Evolutionary conservation across 2,888 invertebrate genomes (phyloP), one percentile per base, ranked within the genome.

Genomic region (Rhaphigaster nebulosa): DNA sequence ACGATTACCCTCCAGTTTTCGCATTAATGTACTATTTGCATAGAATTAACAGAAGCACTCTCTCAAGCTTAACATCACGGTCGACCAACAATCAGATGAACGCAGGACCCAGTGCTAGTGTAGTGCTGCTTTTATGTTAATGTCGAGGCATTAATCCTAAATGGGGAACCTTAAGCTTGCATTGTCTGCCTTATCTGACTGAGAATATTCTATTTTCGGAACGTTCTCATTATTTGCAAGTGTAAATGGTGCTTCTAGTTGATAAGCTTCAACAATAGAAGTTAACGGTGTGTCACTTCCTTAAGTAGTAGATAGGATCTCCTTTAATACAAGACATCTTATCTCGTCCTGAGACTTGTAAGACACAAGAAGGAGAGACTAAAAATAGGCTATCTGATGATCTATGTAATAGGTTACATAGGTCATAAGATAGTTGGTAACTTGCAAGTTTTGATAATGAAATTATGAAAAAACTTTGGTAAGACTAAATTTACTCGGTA

Each of bases 211-310:
- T 76, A 76, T 76, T 76, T 76, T 76, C 18, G 70, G 34, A 38
- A 76, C 38, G 38, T 4, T 76, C 70, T 38, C 70, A 76, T 76
- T 76, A 76, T 76, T 76, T 76, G 70, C 70, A 38, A 76, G 70
- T 34, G 34, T 76, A 76, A 76, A 76, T 76, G 70, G 70, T 76
- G 70, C 38, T 38, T 34, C 38, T 76, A 76, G 34, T 76, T 76
- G 70, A 76, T 76, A 76, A 76, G 70, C 20, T 8, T 38, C 20
- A 76, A 76, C 70, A 76, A 76, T 76, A 76, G 70, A 76, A 76
- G 34, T 38, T 76, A 76, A 76, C 70, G 70, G 70, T 76, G 70
- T 76, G 70, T 76, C 70, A 38, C 70, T 76, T 76, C 70, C 70
- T 76, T 76, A 76, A 76, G 70, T 34, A 23, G 70, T 1, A 34